Percentiles rank a stretch among this genome's conserved stretches.
Conservation (phyloP, 2,888 invertebrate genomes). For the Drosophila mimetica region DNA sequence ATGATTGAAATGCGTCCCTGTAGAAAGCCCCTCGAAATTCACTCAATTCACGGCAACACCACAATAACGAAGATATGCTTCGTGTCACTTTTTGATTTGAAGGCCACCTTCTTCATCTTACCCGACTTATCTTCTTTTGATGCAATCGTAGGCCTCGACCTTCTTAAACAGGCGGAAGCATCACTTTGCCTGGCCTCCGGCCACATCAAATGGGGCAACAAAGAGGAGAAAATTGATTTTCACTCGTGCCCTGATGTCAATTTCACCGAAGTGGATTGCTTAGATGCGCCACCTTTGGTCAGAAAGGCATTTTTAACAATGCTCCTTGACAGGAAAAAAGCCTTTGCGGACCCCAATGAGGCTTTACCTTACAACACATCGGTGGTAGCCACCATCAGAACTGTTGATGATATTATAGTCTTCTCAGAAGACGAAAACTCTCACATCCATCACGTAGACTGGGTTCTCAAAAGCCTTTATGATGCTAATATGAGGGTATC, state of each 20-base stretch:
- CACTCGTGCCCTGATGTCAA: neutral
- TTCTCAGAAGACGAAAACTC: neutral
- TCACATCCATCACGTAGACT: neutral
- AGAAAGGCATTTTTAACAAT: neutral
- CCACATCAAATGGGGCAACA: neutral
- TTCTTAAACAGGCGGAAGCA: neutral
- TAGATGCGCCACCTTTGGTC: neutral
- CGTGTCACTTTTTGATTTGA: neutral
- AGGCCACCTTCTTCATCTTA: neutral
- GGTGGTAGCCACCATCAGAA: neutral
- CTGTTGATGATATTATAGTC: neutral
- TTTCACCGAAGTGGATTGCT: neutral
- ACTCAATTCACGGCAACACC: neutral
- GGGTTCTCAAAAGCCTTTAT: neutral
- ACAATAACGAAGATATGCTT: neutral
- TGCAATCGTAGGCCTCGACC: neutral
- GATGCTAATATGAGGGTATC: neutral
- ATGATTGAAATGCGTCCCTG: slow-evolving; percentile 1
- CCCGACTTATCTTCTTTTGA: neutral
- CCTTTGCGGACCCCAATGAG: neutral
- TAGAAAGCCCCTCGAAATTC: neutral
- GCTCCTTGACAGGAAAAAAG: neutral
- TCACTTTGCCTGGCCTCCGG: neutral
- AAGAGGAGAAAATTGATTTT: neutral
- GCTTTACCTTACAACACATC: neutral